Evolutionary conservation across 2,113 vertebrate genomes (phyloP).

Genomic region (Crotophaga sulcirostris): DNA sequence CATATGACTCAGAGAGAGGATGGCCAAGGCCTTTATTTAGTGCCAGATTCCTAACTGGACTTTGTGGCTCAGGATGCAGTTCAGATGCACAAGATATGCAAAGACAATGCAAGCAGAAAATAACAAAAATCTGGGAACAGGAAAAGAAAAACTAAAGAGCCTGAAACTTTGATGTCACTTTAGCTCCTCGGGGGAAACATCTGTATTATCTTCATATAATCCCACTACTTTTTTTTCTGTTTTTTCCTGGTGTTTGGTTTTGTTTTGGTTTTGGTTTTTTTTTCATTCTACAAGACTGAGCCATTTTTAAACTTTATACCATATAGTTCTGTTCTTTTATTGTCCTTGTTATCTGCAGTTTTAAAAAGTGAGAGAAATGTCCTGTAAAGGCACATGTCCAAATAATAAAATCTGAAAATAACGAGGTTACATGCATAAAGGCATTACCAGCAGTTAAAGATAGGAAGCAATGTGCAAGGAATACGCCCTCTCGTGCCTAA

Average conservation of each 20-base stretch:
- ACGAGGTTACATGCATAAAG: neutral
- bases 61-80: neutral
- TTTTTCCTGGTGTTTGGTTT: neutral
- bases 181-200: neutral
- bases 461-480: neutral
- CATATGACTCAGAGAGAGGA: fast-evolving
- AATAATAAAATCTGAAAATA: neutral
- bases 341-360: neutral
- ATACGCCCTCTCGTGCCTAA: neutral
- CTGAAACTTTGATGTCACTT: neutral
- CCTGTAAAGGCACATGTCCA: neutral
- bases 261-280: neutral
- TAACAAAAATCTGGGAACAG: neutral
- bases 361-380: neutral
- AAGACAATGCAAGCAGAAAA: neutral
- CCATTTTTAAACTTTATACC: neutral
- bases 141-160: neutral
- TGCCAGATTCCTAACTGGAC: neutral
- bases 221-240: neutral
- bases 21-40: neutral
- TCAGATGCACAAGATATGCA: neutral
- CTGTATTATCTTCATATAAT: neutral
- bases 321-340: neutral
- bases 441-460: neutral
- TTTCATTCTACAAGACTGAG: neutral